These are phyloP conservation scores for Tanytarsus gracilentus DNA, from an alignment of 2,888 invertebrate genomes.

Conservation along the genomic window DNA sequence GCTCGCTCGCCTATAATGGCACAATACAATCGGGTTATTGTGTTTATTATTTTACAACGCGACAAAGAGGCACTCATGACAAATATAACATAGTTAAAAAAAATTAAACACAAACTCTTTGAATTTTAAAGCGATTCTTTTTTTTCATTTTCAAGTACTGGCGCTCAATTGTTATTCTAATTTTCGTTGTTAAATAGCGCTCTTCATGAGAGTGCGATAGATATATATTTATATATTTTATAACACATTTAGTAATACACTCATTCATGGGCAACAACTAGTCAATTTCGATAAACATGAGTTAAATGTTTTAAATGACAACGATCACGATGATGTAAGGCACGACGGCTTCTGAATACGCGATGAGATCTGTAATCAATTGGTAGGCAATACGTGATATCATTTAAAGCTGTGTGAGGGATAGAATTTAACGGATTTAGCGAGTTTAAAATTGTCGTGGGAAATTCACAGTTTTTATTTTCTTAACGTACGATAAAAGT, in stretches of 20 bases:
- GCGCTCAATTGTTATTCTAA: slow-evolving; percentile 28
- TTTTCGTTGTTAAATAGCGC: slow-evolving; percentile 2
- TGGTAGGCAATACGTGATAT: no score
- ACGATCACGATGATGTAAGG: no score
- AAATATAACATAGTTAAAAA: not conserved
- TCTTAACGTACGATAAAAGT: no score
- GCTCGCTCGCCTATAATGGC: not conserved
- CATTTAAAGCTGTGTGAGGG: no score
- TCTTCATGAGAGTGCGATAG: slow-evolving; percentile 5
- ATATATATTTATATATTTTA: no score
- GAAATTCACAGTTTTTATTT: no score
- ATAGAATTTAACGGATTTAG: not conserved
- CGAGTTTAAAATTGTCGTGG: not conserved
- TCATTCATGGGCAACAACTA: no score
- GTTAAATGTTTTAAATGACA: no score
- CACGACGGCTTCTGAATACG: no score
- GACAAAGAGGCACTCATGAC: not conserved
- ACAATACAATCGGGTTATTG: not conserved
- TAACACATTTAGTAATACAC: slow-evolving; percentile 1
- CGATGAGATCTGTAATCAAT: no score
- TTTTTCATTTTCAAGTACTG: slow-evolving; percentile 20
- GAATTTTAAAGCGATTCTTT: slow-evolving; percentile 19
- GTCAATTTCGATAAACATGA: no score
- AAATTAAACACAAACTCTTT: slow-evolving; percentile 16
- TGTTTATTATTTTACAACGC: not conserved